Evolutionary conservation across 92 coral and sea anemone genomes (phyloP), one percentile per base, ranked within the genome.

Genomic region (Actinostola sp.): DNA sequence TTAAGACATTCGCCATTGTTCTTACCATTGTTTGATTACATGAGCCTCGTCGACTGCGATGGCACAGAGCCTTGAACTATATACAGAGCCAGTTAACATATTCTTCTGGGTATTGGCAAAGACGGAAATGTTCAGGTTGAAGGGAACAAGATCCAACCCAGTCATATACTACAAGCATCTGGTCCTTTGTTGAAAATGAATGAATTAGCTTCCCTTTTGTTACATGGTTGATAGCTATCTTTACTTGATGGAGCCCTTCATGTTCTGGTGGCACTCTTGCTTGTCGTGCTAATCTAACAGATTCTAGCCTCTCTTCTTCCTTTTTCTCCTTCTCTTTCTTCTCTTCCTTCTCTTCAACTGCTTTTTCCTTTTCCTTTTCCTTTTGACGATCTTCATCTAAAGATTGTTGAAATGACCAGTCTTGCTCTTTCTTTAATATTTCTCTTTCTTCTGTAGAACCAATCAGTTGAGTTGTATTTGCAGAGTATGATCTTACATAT

Each of bases 121-220:
- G 61, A 15, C 5, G 36, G 70, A 78, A 78, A 70, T 78, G 12
- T 19, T 75, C 71, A 32, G 87, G 77, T 19, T n/a, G 51, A 69
- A 58, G 34, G 59, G 19, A 59, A 45, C 45, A 50, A 17, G 82
- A 82, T 16, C 77, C 82, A 35, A 82, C 53, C 87, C 82, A 82
- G 70, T 82, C 87, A 58, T 82, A 82, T 0, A 82, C 82, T 1
- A 77, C 87, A 15, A 74, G 19, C 76, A 82, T 82, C 11, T 52
- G 38, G 25, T 82, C 87, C n/a, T 17, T 13, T 16, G 36, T 35
- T 31, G 65, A 29, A 62, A 66, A 82, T n/a, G 75, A 82, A 58
- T 71, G 77, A 28, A 76, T 17, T 25, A 82, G 60, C 29, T 75
- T 69, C 53, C 87, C 87, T 65, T 25, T 76, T 25, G 61, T 19